Conservation (phyloP, 2,888 invertebrate species). For the Brachylomia viminalis region DNA sequence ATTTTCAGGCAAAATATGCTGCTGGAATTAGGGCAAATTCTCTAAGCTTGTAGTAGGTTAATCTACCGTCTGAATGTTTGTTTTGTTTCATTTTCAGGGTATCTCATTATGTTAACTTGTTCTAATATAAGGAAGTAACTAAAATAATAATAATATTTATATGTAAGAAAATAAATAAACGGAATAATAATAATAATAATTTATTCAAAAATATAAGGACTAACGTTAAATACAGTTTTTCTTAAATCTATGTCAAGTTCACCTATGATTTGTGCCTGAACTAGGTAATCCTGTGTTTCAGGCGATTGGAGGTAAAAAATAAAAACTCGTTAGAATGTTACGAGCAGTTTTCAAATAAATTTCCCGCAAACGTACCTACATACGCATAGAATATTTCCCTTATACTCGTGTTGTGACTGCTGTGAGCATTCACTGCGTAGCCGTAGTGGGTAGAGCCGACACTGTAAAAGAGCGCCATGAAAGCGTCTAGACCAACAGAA, state of each 20-base stretch:
- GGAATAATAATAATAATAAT: too few relatives aligned
- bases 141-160: too few relatives aligned
- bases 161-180: too few relatives aligned
- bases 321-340: not conserved
- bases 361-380: not conserved
- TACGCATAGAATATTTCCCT: not conserved
- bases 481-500: conserved; percentile 47
- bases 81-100: not conserved
- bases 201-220: too few relatives aligned
- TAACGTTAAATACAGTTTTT: too few relatives aligned
- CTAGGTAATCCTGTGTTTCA: too few relatives aligned
- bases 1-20: conserved; percentile 21
- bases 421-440: conserved; percentile 4
- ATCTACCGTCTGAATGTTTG: not conserved
- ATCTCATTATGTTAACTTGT: not conserved
- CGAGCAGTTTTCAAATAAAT: conserved; percentile 11
- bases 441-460: conserved; percentile 3
- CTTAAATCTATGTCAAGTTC: too few relatives aligned
- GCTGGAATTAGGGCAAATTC: conserved; percentile 14
- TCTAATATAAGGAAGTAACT: not conserved
- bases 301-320: too few relatives aligned
- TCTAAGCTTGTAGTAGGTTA: not conserved
- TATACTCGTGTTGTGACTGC: not conserved
- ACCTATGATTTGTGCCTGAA: too few relatives aligned
- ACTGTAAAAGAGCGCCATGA: conserved; percentile 33